Evolutionary conservation across 1,140 invertebrate species (phyloP), one percentile per base, ranked within the genome.

Genomic region (Polypedilum vanderplanki): DNA sequence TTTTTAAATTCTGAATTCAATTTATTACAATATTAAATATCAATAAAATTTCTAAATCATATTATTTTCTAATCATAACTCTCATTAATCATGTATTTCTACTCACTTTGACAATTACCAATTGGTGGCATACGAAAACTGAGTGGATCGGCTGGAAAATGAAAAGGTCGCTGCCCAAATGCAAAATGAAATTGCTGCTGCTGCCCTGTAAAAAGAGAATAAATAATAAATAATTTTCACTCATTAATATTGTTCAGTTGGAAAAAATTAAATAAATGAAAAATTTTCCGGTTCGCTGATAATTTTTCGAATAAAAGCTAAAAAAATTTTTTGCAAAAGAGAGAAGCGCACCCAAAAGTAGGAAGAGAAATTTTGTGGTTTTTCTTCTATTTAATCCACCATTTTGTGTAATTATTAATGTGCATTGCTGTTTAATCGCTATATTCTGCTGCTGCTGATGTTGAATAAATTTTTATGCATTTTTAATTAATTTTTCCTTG

Each of bases 111-210:
- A 85, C 91, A 94, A 78, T 92, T 92, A 78, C 88, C 90, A 82
- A 93, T 93, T 79, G 92, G 90, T 73, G 92, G 91, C 89, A 93
- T 93, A 75, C 92, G 86, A 82, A 94, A 94, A 40, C 89, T 88
- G 20, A 93, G 85, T 15, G 91, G 91, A 83, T 93, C 91, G 79
- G 89, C 90, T 67, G 93, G 90, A 79, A 94, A 91, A 75, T 88
- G 88, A 84, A 95, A 93, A 15, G 93, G 93, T 77, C 93, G 86
- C 83, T 95, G 93, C 7, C 93, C 92, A 80, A 95, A 93, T 76
- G 93, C 92, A 83, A 94, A 93, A 83, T 94, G 92, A 84, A 94
- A 94, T 85, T 94, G 92, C 84, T 95, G 93, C 84, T 95, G 93
- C 84, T 94, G 92, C 85, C 92, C 92, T 93, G 91, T 85, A 89